Conservation (phyloP, 2,113 vertebrate species). For the Odocoileus hemionus region DNA sequence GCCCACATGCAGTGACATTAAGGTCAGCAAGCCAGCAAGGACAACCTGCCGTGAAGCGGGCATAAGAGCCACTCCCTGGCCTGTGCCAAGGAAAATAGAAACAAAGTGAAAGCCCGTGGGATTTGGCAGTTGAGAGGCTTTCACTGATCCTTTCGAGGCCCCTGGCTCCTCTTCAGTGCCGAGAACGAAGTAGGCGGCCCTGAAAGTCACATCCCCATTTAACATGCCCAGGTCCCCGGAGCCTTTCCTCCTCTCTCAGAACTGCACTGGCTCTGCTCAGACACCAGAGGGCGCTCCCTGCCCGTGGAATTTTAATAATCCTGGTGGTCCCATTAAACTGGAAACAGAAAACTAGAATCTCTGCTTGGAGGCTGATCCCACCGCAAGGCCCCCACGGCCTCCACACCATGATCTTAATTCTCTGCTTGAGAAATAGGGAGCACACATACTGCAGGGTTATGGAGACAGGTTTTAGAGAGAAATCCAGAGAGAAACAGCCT, state of each 20-base stretch:
- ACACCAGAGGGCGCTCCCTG: conserved; percentile 74
- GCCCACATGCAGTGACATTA: accelerated
- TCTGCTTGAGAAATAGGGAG: neutral
- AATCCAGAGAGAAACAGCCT: neutral
- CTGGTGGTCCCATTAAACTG: neutral
- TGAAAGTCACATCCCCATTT: neutral
- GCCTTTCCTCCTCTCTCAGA: neutral
- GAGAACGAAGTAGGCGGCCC: neutral
- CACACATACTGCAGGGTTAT: too few species aligned
- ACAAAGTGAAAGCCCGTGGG: neutral
- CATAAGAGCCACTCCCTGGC: accelerated
- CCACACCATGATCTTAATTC: neutral
- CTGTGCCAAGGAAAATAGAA: neutral
- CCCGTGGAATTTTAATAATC: neutral
- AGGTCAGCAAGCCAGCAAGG: neutral
- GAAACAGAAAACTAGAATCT: neutral
- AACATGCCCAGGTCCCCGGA: accelerated
- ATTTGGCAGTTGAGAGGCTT: neutral
- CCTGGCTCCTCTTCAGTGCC: neutral
- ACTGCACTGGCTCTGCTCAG: accelerated
- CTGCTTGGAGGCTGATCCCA: neutral
- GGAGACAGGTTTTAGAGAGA: neutral
- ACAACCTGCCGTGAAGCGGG: neutral
- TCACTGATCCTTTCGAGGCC: accelerated
- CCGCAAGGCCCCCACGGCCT: neutral